Conservation (phyloP, 2,113 vertebrate species). For the Erythrocercus mccallii region DNA sequence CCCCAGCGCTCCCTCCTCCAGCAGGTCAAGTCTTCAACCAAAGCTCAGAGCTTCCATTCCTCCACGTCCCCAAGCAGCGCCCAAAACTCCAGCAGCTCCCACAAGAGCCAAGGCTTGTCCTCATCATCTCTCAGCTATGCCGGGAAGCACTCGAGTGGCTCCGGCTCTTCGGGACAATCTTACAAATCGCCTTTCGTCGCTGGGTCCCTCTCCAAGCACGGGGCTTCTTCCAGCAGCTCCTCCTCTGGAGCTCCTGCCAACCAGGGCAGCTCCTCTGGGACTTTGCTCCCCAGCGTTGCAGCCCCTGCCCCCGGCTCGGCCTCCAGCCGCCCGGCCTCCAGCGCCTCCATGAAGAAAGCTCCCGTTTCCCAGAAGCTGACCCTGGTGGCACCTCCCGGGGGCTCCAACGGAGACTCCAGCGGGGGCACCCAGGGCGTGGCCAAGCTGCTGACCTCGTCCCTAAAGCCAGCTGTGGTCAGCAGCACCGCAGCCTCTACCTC, state of each 20-base stretch:
- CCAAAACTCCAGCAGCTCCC: conserved; percentile 53
- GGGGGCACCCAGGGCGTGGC: conserved; percentile 83
- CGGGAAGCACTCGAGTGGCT: conserved; percentile 66
- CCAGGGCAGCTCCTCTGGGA: conserved; percentile 63
- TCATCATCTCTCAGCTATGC: conserved; percentile 57
- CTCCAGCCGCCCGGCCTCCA: conserved; percentile 21
- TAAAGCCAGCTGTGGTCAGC: conserved; percentile 74
- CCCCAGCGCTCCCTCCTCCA: conserved; percentile 74
- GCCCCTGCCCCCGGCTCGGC: conserved; percentile 38
- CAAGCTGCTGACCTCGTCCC: conserved; percentile 82
- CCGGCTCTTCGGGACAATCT: conserved; percentile 58
- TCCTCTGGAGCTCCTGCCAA: conserved; percentile 45
- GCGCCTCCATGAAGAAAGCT: conserved; percentile 63
- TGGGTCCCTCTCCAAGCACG: conserved; percentile 68
- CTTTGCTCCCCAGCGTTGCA: conserved; percentile 30
- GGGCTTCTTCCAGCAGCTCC: conserved; percentile 61
- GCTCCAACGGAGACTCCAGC: conserved; percentile 76
- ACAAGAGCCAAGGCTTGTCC: conserved; percentile 64
- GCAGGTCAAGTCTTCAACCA: conserved; percentile 73
- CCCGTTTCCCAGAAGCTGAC: conserved; percentile 78
- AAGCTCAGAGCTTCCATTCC: conserved; percentile 74
- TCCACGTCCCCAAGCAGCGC: conserved; percentile 5
- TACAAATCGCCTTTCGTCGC: conserved; percentile 69
- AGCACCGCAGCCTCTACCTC: conserved; percentile 72
- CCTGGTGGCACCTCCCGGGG: conserved; percentile 80